A percentile compares a stretch with the other conserved stretches of the same genome.
Conservation (phyloP, 2,113 vertebrate genomes). For the Cololabis saira region DNA sequence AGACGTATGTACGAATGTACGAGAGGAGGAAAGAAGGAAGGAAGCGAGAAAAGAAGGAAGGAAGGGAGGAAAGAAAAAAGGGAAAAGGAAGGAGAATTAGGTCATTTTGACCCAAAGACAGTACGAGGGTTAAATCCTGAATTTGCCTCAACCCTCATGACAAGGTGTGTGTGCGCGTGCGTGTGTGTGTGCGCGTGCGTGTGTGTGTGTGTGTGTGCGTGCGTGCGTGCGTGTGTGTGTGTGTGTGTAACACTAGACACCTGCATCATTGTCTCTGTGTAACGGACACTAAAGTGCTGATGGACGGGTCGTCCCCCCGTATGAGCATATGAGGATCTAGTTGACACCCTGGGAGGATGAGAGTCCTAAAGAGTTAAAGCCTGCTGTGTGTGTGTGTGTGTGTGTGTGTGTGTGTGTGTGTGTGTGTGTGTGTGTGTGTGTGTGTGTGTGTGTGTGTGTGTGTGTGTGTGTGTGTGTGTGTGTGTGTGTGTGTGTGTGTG, state of each 20-base stretch:
- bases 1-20: too few relatives aligned
- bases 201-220: constrained; percentile 20
- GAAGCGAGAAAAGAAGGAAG: too few relatives aligned
- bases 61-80: too few relatives aligned
- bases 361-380: not conserved
- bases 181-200: constrained; percentile 35
- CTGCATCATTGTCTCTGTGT: constrained; percentile 52
- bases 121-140: too few relatives aligned
- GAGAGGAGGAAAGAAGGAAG: too few relatives aligned
- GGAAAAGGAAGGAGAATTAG: too few relatives aligned
- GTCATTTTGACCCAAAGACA: too few relatives aligned
- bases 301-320: constrained; percentile 20
- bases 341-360: constrained; percentile 21
- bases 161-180: constrained; percentile 2
- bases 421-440: constrained; percentile 8
- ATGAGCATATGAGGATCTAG: not conserved
- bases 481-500: constrained; percentile 8
- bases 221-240: constrained; percentile 35
- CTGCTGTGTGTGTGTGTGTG: constrained; percentile 2
- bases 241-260: constrained; percentile 51
- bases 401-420: constrained; percentile 8
- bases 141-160: constrained; percentile 14
- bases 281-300: constrained; percentile 59
- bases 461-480: constrained; percentile 1
- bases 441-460: constrained; percentile 7